Evolutionary conservation across 2,888 invertebrate genomes (phyloP).

Genomic region (Apamea sordens): DNA sequence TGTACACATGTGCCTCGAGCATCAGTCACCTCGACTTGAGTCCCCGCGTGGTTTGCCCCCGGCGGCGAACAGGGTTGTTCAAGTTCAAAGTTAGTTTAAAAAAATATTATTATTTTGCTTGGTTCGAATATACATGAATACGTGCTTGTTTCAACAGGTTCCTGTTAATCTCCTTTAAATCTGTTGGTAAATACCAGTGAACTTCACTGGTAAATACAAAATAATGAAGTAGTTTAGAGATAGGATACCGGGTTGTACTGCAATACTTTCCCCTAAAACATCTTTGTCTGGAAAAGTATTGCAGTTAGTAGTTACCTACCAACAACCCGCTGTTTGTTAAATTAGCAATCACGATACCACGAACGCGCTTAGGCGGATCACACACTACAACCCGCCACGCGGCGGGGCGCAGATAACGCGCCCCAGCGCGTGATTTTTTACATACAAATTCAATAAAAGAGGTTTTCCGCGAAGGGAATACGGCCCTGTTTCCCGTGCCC

Average conservation of each 20-base stretch:
- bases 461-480: too few relatives aligned
- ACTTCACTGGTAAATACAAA: neutral
- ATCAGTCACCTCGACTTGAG: constrained; percentile 70
- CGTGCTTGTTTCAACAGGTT: neutral
- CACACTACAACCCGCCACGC: neutral
- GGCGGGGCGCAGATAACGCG: too few relatives aligned
- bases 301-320: too few relatives aligned
- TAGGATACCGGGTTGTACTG: too few relatives aligned
- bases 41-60: constrained; percentile 62
- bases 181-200: neutral
- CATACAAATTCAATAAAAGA: neutral
- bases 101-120: neutral
- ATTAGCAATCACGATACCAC: neutral
- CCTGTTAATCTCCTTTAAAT: neutral
- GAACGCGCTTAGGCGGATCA: neutral
- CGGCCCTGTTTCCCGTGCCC: too few relatives aligned
- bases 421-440: neutral
- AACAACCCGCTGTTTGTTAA: too few relatives aligned
- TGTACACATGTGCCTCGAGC: constrained; percentile 70
- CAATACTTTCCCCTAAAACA: too few relatives aligned
- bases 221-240: neutral
- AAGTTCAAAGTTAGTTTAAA: neutral
- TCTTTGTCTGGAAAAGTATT: too few relatives aligned
- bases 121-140: neutral
- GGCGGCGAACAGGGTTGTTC: constrained; percentile 54